phyloP scores from a whole-genome alignment of 1,140 invertebrate genomes.

The Macrocentrus cingulum region DNA sequence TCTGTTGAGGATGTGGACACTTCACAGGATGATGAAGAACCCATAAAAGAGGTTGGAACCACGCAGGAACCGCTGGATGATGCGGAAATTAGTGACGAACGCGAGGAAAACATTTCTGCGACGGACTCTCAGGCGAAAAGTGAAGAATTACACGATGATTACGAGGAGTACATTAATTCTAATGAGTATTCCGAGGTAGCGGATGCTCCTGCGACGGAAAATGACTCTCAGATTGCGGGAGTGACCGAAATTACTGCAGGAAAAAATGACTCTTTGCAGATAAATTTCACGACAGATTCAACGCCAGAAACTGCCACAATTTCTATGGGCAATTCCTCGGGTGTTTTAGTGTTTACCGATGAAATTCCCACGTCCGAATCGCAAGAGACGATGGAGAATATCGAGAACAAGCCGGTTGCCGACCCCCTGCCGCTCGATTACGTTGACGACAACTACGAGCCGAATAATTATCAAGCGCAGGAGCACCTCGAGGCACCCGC shows the following conservation, averaged over 20 bases:
- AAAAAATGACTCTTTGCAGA: conserved; percentile 1
- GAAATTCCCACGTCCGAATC: conserved; percentile 48
- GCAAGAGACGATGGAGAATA: conserved; percentile 33
- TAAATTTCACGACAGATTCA: conserved; percentile 16
- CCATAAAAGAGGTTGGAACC: neutral
- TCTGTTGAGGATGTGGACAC: neutral
- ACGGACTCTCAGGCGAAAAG: neutral
- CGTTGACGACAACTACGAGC: conserved; percentile 63
- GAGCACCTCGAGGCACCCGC: conserved; percentile 16
- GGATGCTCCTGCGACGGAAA: neutral
- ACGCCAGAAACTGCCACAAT: neutral
- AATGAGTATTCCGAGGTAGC: conserved; percentile 19
- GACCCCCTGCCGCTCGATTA: conserved; percentile 51
- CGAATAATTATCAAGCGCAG: conserved; percentile 42
- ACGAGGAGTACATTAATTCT: conserved; percentile 3
- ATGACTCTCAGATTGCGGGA: neutral
- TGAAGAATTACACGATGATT: neutral
- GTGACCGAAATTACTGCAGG: neutral
- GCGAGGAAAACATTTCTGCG: neutral
- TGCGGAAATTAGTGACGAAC: neutral
- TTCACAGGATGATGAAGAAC: neutral
- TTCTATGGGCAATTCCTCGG: conserved; percentile 20
- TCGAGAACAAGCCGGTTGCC: conserved; percentile 28
- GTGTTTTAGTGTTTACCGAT: conserved; percentile 57
- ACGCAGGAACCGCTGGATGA: neutral